Conservation (phyloP, 2,113 vertebrate genomes). For the Trichomycterus rosablanca region DNA sequence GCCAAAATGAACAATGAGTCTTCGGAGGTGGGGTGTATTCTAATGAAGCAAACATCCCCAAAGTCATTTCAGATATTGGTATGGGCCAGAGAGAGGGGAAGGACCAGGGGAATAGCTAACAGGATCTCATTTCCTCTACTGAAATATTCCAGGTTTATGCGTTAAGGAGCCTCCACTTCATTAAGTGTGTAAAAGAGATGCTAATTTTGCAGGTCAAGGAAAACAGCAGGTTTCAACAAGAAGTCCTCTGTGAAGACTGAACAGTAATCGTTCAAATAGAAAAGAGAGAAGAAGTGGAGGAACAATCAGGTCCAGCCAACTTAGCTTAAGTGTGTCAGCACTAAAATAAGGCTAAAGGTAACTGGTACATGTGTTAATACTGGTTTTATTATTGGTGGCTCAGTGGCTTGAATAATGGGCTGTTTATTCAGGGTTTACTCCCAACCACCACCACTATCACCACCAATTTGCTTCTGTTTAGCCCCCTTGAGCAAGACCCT, state of each 20-base stretch:
- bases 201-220: slow-evolving; percentile 60
- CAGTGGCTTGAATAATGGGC: too few species aligned
- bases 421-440: too few species aligned
- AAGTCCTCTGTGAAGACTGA: slow-evolving; percentile 41
- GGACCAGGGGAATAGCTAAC: slow-evolving; percentile 63
- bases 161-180: slow-evolving; percentile 65
- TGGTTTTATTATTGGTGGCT: too few species aligned
- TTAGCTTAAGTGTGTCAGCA: too few species aligned
- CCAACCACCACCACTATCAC: too few species aligned
- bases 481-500: too few species aligned
- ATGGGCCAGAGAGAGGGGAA: slow-evolving; percentile 64
- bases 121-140: slow-evolving; percentile 66
- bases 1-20: slow-evolving; percentile 63
- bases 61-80: slow-evolving; percentile 74
- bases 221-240: slow-evolving; percentile 46
- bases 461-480: too few species aligned
- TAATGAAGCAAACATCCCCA: slow-evolving; percentile 69
- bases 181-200: slow-evolving; percentile 60
- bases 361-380: too few species aligned
- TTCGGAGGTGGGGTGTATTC: slow-evolving; percentile 58
- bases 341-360: too few species aligned
- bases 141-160: slow-evolving; percentile 61
- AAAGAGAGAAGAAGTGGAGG: neutral
- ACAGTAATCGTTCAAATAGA: neutral
- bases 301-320: too few species aligned